Base-by-base conservation (phyloP, 64 coral and sea anemone genomes). In the Actinia tenebrosa region DNA sequence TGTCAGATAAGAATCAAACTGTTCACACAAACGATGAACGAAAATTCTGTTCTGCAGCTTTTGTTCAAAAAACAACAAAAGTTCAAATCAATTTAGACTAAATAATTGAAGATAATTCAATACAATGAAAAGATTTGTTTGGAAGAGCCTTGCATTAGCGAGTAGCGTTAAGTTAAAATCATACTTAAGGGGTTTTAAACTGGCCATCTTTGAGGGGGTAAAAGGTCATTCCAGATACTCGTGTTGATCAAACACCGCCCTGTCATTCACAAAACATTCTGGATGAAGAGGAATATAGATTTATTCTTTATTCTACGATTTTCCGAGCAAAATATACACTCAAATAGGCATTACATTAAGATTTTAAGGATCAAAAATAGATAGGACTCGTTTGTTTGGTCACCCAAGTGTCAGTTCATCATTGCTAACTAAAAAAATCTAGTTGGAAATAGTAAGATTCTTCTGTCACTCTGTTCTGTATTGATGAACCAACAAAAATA, bases 81-180 rank as follows among this genome's bases (percentile, higher is more conserved):
- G 15, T 30, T 6, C 16, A n/a, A 53, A 45, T 81, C 18, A 4
- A 81, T 81, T 81, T 2, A 50, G 45, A 81, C 27, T 50, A 53
- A 81, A 53, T 81, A 0, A 81, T 50, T 50, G 43, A 45, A n/a
- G 18, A 50, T 53, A 81, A 81, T 81, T 50, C 8, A 17, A n/a
- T 81, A 20, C 23, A 81, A 81, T 81, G 79, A 81, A 53, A 53
- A 81, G 45, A 53, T n/a, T 81, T 81, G 19, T 22, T 52, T 81
- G 53, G 16, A 53, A 53, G 20, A 81, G 19, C 8, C 46, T 45
- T 53, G n/a, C 7, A 81, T 44, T 22, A 10, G 4, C 10, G 44
- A 53, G 17, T 8, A 52, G 50, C 43, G 79, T 53, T 0, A 81
- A 81, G 16, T 81, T 19, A 81, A 23, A 45, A 18, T n/a, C 79